Evolutionary conservation across 2,888 invertebrate species (phyloP).

Genomic region (Drosophila infuscata): DNA sequence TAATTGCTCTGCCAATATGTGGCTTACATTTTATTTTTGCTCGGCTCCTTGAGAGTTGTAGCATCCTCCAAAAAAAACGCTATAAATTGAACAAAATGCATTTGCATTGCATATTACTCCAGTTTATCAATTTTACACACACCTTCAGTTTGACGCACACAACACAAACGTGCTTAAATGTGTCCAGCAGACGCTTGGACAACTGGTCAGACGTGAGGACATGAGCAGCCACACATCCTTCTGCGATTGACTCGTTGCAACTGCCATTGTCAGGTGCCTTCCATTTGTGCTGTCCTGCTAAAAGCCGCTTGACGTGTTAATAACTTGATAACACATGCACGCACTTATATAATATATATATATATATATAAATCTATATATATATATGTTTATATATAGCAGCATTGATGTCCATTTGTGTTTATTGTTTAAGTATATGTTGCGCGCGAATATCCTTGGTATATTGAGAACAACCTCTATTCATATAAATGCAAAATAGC

Average conservation of each 20-base stretch:
- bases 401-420: conserved; percentile 11
- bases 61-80: neutral
- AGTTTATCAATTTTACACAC: conserved; percentile 28
- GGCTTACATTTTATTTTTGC: conserved; percentile 26
- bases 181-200: neutral
- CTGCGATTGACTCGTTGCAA: conserved; percentile 7
- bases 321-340: conserved; percentile 42
- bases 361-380: neutral
- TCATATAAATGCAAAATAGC: conserved; percentile 76
- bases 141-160: conserved; percentile 2
- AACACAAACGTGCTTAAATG: conserved; percentile 2
- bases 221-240: neutral
- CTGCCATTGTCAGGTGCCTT: conserved; percentile 47
- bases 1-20: conserved; percentile 74
- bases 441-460: conserved; percentile 61
- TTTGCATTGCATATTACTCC: conserved; percentile 65
- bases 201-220: neutral
- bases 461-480: conserved; percentile 32
- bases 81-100: conserved; percentile 43
- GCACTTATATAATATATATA: conserved; percentile 2
- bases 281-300: conserved; percentile 51
- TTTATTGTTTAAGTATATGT: conserved; percentile 38
- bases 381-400: neutral
- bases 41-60: neutral
- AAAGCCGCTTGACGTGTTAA: conserved; percentile 55